A percentile compares a stretch with the other conserved stretches of the same genome.
phyloP scores from a whole-genome alignment of 2,797 vertebrate species.

The Microtus agrestis region DNA sequence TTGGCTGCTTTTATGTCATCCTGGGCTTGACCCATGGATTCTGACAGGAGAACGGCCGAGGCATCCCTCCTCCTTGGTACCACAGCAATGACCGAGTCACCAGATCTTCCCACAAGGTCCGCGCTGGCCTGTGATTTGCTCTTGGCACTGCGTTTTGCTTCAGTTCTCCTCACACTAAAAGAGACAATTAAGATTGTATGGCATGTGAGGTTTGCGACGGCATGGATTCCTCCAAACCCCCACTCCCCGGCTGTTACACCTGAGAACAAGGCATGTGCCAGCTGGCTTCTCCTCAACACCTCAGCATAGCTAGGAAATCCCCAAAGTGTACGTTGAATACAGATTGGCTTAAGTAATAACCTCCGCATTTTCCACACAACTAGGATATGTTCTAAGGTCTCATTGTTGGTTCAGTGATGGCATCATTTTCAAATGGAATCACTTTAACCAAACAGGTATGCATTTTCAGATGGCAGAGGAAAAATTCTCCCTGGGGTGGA shows the following conservation, averaged over 20 bases:
- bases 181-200: slow-evolving; percentile 61
- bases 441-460: slow-evolving; percentile 73
- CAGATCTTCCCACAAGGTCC: slow-evolving; percentile 72
- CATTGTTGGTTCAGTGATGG: slow-evolving; percentile 79
- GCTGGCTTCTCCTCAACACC: slow-evolving; percentile 2
- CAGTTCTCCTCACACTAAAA: slow-evolving; percentile 86
- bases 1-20: slow-evolving; percentile 86
- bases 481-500: slow-evolving; percentile 65
- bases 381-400: slow-evolving; percentile 75
- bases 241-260: not conserved
- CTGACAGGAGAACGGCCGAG: slow-evolving; percentile 48
- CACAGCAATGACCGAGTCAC: slow-evolving; percentile 75
- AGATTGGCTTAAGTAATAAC: slow-evolving; percentile 72
- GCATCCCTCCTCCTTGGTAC: slow-evolving; percentile 70
- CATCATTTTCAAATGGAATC: slow-evolving; percentile 68
- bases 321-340: slow-evolving; percentile 11
- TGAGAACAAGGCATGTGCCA: slow-evolving; percentile 66
- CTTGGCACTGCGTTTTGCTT: slow-evolving; percentile 67
- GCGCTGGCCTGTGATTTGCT: slow-evolving; percentile 79
- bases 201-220: slow-evolving; percentile 51
- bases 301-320: slow-evolving; percentile 30
- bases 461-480: slow-evolving; percentile 82
- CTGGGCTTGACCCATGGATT: slow-evolving; percentile 76
- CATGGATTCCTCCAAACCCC: not conserved
- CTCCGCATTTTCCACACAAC: slow-evolving; percentile 78